phyloP scores from a whole-genome alignment of 2,888 invertebrate genomes.

The Sinotaia quadrata region DNA sequence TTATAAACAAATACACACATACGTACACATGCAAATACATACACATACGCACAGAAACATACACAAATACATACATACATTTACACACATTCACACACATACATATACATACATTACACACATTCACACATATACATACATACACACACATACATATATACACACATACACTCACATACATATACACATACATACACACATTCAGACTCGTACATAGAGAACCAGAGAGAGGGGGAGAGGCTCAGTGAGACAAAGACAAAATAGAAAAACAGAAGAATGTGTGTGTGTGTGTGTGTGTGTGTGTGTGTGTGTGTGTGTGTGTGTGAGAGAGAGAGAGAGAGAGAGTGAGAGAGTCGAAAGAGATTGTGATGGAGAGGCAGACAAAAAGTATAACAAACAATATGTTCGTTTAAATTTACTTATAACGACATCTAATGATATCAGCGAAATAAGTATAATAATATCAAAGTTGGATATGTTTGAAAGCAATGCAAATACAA shows the following conservation, averaged over 20 bases:
- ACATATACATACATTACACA: not conserved
- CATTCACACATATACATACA: not conserved
- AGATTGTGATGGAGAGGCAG: not conserved
- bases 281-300: slow-evolving; percentile 1
- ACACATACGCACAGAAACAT: too few species aligned
- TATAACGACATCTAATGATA: too few species aligned
- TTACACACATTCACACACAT: not conserved
- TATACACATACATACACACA: slow-evolving; percentile 1
- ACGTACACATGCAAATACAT: too few species aligned
- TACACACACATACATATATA: slow-evolving; percentile 14
- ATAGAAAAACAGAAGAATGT: not conserved
- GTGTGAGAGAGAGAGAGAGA: slow-evolving; percentile 13
- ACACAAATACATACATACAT: not conserved
- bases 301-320: slow-evolving; percentile 5
- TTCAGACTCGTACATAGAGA: slow-evolving; percentile 2
- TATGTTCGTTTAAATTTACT: too few species aligned
- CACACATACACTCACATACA: slow-evolving; percentile 12
- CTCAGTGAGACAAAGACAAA: not conserved
- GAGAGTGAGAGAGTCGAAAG: slow-evolving; percentile 8
- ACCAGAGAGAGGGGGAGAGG: slow-evolving; percentile 2
- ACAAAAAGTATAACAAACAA: not conserved
- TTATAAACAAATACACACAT: too few species aligned
- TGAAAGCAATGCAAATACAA: too few species aligned
- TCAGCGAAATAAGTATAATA: too few species aligned
- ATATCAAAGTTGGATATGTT: too few species aligned